Base-by-base conservation (phyloP, 1,140 invertebrate species). In the Teleopsis dalmanni region DNA sequence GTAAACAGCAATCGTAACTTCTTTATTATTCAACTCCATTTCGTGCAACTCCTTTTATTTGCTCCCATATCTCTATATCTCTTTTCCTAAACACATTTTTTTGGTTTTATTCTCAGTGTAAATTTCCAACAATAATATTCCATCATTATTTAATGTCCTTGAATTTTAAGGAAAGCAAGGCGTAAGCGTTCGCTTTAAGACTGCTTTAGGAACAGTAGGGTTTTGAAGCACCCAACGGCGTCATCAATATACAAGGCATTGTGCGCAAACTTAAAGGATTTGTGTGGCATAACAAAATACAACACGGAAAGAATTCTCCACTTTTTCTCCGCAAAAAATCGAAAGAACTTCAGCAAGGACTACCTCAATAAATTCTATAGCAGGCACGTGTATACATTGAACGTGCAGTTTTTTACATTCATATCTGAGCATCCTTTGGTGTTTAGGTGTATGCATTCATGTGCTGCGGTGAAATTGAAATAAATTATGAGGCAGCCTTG, bases 331-430 rank as follows among this genome's bases (percentile, higher is more conserved):
- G n/a, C n/a, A n/a, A n/a, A n/a, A n/a, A n/a, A n/a, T n/a, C n/a
- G n/a, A n/a, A n/a, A n/a, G n/a, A n/a, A n/a, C n/a, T n/a, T n/a
- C 41, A 16, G 41, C 26, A 31, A 31, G 41, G 41, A 43, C 41
- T 43, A 29, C 41, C 41, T 43, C 41, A 43, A 43, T 43, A 43
- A 43, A 31, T 43, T 43, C 25, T 43, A 31, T 29, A 43, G 41
- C 41, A 43, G 41, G 16, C 26, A 31, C 41, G 41, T 43, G 26
- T 43, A 19, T 43, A 26, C n/a, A 42, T 5, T 5, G 26, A 10
- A 29, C 13, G 10, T 2, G 25, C n/a, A n/a, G n/a, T n/a, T n/a
- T n/a, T n/a, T n/a, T 4, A 13, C 26, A 19, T 14, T 19, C 16
- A 16, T 6, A 3, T 9, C 27, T 4, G 21, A 1, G 16, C 41